phyloP scores from a whole-genome alignment of 2,797 vertebrate genomes.

The Syngnathus rostellatus region DNA sequence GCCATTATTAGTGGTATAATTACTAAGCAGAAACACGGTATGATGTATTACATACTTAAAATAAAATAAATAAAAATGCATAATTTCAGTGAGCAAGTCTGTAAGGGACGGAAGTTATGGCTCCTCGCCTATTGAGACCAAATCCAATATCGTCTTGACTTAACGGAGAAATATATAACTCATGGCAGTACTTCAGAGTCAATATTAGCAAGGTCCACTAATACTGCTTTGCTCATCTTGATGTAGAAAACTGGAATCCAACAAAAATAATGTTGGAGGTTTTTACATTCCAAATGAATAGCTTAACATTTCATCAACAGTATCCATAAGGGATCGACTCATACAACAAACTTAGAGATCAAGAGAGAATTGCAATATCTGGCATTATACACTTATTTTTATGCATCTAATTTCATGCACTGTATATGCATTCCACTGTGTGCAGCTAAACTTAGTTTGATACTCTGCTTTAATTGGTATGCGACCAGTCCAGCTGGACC shows the following conservation, averaged over 20 bases:
- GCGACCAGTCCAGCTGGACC: conserved; percentile 30
- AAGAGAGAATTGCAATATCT: neutral
- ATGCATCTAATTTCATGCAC: neutral
- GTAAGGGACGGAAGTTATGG: neutral
- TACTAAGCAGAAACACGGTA: no score
- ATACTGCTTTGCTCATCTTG: neutral
- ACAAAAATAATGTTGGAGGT: neutral
- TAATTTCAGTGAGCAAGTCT: neutral
- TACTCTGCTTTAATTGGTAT: conserved; percentile 2
- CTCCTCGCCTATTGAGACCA: neutral
- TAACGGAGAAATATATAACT: conserved; percentile 2
- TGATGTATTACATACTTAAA: no score
- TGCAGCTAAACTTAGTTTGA: neutral
- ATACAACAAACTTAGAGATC: neutral
- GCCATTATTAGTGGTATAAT: no score
- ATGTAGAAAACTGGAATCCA: neutral
- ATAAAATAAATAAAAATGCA: neutral
- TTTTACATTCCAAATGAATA: neutral
- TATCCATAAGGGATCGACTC: neutral
- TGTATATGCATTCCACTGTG: neutral
- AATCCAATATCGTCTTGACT: conserved; percentile 2
- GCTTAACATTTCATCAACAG: neutral
- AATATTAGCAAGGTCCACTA: conserved; percentile 1
- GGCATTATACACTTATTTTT: neutral
- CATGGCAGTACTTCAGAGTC: conserved; percentile 6